Percentiles rank a stretch among this genome's conserved stretches.
Conservation (phyloP, 1,140 invertebrate genomes). For the Conus ventricosus region DNA sequence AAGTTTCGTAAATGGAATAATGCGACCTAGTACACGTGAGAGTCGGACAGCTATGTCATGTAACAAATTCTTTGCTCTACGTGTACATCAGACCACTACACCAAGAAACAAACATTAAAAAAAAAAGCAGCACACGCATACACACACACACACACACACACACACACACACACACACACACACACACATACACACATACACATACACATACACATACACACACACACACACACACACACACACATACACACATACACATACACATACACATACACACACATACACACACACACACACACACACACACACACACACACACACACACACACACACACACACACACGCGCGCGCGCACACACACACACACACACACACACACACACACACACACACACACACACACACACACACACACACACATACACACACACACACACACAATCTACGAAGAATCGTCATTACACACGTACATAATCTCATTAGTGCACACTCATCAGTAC, state of each 20-base stretch:
- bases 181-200: too few relatives aligned
- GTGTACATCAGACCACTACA: too few relatives aligned
- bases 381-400: not conserved
- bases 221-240: not conserved
- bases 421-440: not conserved
- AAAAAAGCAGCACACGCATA: too few relatives aligned
- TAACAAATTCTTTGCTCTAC: too few relatives aligned
- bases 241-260: not conserved
- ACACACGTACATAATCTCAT: too few relatives aligned
- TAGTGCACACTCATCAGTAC: too few relatives aligned
- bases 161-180: not conserved
- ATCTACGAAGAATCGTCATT: too few relatives aligned
- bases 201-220: not conserved
- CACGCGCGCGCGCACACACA: too few relatives aligned
- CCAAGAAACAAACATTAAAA: too few relatives aligned
- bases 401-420: slow-evolving; percentile 12
- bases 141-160: not conserved
- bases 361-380: slow-evolving; percentile 3
- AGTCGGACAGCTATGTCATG: too few relatives aligned
- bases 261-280: not conserved
- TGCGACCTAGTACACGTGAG: too few relatives aligned
- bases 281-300: not conserved
- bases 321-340: not conserved
- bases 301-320: not conserved
- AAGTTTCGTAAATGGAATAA: too few relatives aligned